phyloP scores from a whole-genome alignment of 2,888 invertebrate genomes.

The Ennomos fuscantarius region DNA sequence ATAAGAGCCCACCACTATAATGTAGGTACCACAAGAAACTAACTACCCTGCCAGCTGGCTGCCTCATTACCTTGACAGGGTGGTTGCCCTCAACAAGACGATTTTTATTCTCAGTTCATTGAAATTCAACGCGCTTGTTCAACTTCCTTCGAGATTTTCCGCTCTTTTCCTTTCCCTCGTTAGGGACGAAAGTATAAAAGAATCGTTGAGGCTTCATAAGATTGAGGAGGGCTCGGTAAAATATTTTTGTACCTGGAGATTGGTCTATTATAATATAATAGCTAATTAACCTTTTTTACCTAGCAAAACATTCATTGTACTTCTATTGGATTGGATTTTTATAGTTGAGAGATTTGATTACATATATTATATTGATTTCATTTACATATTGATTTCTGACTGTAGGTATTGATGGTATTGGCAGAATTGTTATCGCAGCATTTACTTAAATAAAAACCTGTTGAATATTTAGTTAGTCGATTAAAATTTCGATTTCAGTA shows the following conservation, averaged over 20 bases:
- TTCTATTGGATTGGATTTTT: too few relatives aligned
- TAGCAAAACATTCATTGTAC: not conserved
- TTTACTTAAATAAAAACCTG: too few relatives aligned
- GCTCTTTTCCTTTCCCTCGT: constrained; percentile 39
- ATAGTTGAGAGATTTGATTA: too few relatives aligned
- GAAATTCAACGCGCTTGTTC: constrained; percentile 46
- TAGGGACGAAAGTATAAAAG: constrained; percentile 28
- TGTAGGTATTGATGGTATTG: too few relatives aligned
- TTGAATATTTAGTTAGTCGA: too few relatives aligned
- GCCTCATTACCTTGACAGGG: constrained; percentile 16
- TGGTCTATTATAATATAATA: not conserved
- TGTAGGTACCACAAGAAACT: constrained; percentile 7
- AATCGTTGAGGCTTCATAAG: constrained; percentile 50
- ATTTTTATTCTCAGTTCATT: constrained; percentile 43
- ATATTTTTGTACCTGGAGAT: constrained; percentile 3
- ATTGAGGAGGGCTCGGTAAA: constrained; percentile 40
- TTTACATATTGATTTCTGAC: not conserved
- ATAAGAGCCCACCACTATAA: not conserved
- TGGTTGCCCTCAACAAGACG: constrained; percentile 10
- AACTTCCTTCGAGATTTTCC: constrained; percentile 49
- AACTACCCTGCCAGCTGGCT: constrained; percentile 9
- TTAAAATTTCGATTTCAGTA: too few relatives aligned
- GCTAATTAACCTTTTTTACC: not conserved
- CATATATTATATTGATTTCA: not conserved
- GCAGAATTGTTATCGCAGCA: too few relatives aligned